A percentile compares a stretch with the other conserved stretches of the same genome.
Evolutionary conservation across 2,113 vertebrate genomes (phyloP).

Genomic region (Oreotrochilus melanogaster): DNA sequence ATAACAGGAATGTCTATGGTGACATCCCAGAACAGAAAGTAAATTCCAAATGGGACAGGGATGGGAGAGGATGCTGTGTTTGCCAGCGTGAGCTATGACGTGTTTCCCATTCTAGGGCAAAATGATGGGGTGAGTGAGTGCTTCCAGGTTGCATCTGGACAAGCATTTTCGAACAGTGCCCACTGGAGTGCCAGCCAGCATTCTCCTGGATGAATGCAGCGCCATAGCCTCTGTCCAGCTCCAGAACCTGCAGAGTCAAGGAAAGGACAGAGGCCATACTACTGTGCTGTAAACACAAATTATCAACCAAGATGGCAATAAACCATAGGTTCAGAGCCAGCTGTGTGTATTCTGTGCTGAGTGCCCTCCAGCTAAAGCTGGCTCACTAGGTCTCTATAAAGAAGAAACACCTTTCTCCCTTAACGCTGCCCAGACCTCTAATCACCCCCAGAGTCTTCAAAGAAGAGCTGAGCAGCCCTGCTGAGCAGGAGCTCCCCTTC

Average conservation of each 20-base stretch:
- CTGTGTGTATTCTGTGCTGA: not conserved
- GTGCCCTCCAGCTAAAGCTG: not conserved
- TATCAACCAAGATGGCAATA: not conserved
- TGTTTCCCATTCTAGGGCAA: not conserved
- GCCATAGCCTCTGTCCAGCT: not conserved
- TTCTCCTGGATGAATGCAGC: not conserved
- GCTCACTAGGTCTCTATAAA: not conserved
- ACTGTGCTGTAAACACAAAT: not conserved
- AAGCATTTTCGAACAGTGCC: not conserved
- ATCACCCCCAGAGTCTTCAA: not conserved
- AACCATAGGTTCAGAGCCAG: not conserved
- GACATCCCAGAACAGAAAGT: not conserved
- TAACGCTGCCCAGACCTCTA: not conserved
- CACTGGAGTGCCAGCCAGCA: not conserved
- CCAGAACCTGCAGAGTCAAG: not conserved
- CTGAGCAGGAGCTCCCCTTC: not conserved
- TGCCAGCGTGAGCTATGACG: not conserved
- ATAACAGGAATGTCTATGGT: not conserved
- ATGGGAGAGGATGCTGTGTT: not conserved
- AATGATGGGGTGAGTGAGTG: not conserved
- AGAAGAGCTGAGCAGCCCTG: not conserved
- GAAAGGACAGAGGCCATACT: not conserved
- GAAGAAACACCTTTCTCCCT: not conserved
- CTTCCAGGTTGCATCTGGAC: not conserved
- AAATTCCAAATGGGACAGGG: not conserved